phyloP scores from a whole-genome alignment of 2,113 vertebrate genomes.

The Hymenochirus boettgeri region DNA sequence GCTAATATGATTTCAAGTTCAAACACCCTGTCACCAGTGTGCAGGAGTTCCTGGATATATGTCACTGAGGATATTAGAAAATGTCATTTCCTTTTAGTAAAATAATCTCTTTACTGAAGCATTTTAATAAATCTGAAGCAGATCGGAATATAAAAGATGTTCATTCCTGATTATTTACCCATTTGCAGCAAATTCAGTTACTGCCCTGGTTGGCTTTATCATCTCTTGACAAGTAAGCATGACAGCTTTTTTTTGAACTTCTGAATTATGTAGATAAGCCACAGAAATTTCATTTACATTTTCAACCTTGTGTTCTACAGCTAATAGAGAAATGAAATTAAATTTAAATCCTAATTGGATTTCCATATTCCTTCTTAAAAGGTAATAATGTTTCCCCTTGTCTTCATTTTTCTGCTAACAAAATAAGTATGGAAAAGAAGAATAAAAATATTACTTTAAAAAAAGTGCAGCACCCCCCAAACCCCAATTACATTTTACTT shows the following conservation, averaged over 20 bases:
- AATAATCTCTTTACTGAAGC: constrained; percentile 49
- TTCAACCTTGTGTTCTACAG: constrained; percentile 49
- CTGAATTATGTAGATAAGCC: constrained; percentile 64
- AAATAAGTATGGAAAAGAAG: background rate
- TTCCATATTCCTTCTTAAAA: constrained; percentile 59
- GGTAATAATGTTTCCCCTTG: constrained; percentile 54
- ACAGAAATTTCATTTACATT: constrained; percentile 51
- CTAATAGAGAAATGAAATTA: constrained; percentile 61
- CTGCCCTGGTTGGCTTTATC: constrained; percentile 54
- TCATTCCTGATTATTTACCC: constrained; percentile 54
- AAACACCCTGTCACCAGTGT: constrained; percentile 12
- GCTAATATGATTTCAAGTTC: constrained; percentile 27
- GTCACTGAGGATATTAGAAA: constrained; percentile 36
- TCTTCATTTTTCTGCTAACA: constrained; percentile 17
- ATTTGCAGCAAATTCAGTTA: constrained; percentile 52
- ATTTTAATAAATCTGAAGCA: constrained; percentile 50
- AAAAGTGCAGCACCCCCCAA: no score
- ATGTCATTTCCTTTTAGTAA: constrained; percentile 21
- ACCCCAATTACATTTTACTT: no score
- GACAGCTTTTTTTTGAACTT: constrained; percentile 53
- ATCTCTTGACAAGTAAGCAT: constrained; percentile 51
- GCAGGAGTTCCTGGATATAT: constrained; percentile 15
- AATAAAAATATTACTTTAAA: no score
- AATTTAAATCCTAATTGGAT: constrained; percentile 63
- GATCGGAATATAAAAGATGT: constrained; percentile 54